These are phyloP conservation scores for Pegoplata infirma DNA, from an alignment of 2,888 invertebrate species.

Conservation along the genomic window DNA sequence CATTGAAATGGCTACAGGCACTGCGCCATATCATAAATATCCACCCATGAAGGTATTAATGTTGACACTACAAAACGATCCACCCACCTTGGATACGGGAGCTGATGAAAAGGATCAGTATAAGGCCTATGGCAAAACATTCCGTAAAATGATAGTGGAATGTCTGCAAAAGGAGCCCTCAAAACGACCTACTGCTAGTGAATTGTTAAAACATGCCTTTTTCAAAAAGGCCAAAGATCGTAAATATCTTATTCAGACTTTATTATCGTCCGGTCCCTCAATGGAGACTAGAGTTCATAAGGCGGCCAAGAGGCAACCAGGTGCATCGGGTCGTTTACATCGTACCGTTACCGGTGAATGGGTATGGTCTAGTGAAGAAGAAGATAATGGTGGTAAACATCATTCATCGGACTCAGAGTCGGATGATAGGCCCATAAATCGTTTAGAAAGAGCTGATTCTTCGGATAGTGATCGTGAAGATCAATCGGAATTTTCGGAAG, in stretches of 20 bases:
- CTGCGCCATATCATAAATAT: conserved; percentile 99
- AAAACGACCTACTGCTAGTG: conserved; percentile 96
- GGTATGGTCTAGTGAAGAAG: conserved; percentile 98
- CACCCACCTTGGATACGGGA: conserved; percentile 95
- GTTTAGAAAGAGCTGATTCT: conserved; percentile 81
- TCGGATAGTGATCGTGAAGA: conserved; percentile 81
- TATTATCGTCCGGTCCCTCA: conserved; percentile 91
- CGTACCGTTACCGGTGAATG: conserved; percentile 97
- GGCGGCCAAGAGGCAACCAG: conserved; percentile 89
- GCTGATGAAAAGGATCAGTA: conserved; percentile 99
- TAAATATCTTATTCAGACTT: conserved; percentile 90
- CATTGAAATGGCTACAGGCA: conserved; percentile 98
- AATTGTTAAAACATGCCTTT: conserved; percentile 97
- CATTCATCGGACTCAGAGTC: conserved; percentile 80
- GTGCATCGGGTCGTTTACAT: conserved; percentile 90
- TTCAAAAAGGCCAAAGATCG: conserved; percentile 98
- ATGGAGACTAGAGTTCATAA: conserved; percentile 94
- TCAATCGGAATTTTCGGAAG: conserved; percentile 76
- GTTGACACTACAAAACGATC: conserved; percentile 98
- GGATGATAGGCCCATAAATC: conserved; percentile 82
- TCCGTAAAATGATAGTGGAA: conserved; percentile 97
- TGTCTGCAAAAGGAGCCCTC: conserved; percentile 97
- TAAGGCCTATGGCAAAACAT: conserved; percentile 97
- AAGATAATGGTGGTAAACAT: conserved; percentile 81
- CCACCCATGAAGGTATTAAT: conserved; percentile 99